phyloP scores from a whole-genome alignment of 2,888 invertebrate genomes.

The Nowickia ferox region DNA sequence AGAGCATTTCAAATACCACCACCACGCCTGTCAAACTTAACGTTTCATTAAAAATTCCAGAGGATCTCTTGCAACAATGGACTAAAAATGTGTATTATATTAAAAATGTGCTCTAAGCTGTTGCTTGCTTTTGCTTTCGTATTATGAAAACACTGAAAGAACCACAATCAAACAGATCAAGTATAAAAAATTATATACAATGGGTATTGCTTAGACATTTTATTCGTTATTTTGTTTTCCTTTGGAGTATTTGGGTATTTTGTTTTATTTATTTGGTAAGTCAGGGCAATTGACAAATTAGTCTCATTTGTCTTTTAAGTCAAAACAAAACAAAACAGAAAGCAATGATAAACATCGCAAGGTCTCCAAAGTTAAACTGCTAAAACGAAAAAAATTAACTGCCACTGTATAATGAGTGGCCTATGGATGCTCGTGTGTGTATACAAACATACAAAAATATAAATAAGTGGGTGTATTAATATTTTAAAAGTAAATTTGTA shows the following conservation, averaged over 20 bases:
- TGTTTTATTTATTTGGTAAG: constrained; percentile 38
- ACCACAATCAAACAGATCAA: constrained; percentile 42
- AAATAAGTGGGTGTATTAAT: constrained; percentile 56
- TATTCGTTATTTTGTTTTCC: constrained; percentile 43
- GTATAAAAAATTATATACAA: constrained; percentile 58
- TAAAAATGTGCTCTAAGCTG: constrained; percentile 34
- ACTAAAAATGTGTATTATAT: constrained; percentile 40
- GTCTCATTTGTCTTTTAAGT: constrained; percentile 81
- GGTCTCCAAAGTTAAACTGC: constrained; percentile 59
- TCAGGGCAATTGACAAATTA: constrained; percentile 80
- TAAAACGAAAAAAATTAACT: constrained; percentile 51
- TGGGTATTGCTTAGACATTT: constrained; percentile 64
- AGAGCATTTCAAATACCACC: constrained; percentile 49
- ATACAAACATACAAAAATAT: neutral
- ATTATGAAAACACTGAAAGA: constrained; percentile 9
- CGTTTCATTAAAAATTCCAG: constrained; percentile 71
- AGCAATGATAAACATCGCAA: constrained; percentile 58
- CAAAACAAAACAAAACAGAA: constrained; percentile 77
- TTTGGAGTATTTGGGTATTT: constrained; percentile 12
- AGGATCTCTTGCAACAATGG: constrained; percentile 43
- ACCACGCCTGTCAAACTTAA: constrained; percentile 72
- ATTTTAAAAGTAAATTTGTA: constrained; percentile 54
- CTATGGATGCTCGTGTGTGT: constrained; percentile 25
- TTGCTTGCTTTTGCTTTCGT: constrained; percentile 19
- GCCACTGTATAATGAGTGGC: constrained; percentile 66